Evolutionary conservation across 2,797 vertebrate species (phyloP).

Genomic region (Acipenser ruthenus): DNA sequence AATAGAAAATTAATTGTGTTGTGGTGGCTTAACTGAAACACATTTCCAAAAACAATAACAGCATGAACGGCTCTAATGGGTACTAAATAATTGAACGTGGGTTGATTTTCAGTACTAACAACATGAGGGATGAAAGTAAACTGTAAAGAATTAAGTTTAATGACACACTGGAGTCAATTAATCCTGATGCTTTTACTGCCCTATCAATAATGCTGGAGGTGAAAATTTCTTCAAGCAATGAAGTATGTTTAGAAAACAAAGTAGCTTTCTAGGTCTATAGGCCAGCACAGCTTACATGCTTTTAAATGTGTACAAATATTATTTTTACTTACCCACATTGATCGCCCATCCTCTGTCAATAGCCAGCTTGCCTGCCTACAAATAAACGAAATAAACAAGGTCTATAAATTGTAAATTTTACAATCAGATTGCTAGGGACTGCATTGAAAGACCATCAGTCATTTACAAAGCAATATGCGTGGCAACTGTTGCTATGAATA

Average conservation of each 20-base stretch:
- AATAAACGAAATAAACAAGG: conserved; percentile 26
- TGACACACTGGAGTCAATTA: conserved; percentile 8
- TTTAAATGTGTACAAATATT: too few relatives aligned
- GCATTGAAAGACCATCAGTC: background rate
- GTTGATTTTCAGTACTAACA: background rate
- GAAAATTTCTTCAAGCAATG: too few relatives aligned
- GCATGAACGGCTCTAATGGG: background rate
- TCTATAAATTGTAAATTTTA: conserved; percentile 7
- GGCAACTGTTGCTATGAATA: conserved; percentile 1
- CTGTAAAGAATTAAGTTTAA: conserved; percentile 12
- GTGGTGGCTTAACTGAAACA: too few relatives aligned
- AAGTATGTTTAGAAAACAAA: too few relatives aligned
- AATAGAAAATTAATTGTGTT: too few relatives aligned
- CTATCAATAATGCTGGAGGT: too few relatives aligned
- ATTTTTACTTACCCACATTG: conserved; percentile 80
- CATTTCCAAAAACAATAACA: too few relatives aligned
- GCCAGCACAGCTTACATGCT: too few relatives aligned
- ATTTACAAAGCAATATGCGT: background rate
- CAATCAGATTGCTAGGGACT: background rate
- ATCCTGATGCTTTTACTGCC: background rate
- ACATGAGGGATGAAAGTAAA: background rate
- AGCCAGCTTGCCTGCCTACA: conserved; percentile 87
- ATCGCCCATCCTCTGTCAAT: conserved; percentile 93
- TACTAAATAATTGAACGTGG: background rate
- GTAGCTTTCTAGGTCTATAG: too few relatives aligned